Base-by-base conservation (phyloP, 2,797 vertebrate genomes). In the Myotis pilosus region DNA sequence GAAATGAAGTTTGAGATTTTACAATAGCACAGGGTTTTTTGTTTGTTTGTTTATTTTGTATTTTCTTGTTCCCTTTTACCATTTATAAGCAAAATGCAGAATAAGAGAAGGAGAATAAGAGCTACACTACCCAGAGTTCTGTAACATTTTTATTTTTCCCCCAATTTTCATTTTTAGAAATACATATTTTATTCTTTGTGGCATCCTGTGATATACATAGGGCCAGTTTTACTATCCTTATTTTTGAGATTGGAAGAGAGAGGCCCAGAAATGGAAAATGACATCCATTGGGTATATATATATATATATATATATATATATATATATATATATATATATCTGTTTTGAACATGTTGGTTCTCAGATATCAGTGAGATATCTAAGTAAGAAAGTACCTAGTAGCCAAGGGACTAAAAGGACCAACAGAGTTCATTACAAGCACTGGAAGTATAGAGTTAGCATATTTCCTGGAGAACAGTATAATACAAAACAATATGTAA, bases 401-500 rank as follows among this genome's bases (percentile, higher is more conserved):
- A 81, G 10, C 6, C 41, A 79, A 4, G 55, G 20, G 20, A 1
- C 22, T 41, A 66, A 64, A 82, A 28, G 25, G 25, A 16, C 60
- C 74, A 16, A 28, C 74, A 44, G 38, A 87, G 41, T 82, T 80
- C 5, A 2, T 93, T 80, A 20, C 9, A 81, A 80, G 49, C 36
- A 53, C 44, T 87, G 4, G 36, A 68, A 30, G 5, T 76, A 57
- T 5, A 90, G 41, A 22, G 6, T 66, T 92, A 87, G 17, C 6
- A 7, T 84, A 72, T 64, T 91, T 94, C 25, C 30, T 94, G 75
- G 13, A 93, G 85, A 13, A n/a, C 38, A 83, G 82, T 80, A 88
- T 89, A 86, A 94, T 94, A 57, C 51, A 90, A 92, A 81, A 15
- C 71, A 66, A 20, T 49, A 83, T 62, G 4, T 91, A 94, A 90